Conservation (phyloP, 2,797 vertebrate species). For the Pseudocheirus occidentalis region DNA sequence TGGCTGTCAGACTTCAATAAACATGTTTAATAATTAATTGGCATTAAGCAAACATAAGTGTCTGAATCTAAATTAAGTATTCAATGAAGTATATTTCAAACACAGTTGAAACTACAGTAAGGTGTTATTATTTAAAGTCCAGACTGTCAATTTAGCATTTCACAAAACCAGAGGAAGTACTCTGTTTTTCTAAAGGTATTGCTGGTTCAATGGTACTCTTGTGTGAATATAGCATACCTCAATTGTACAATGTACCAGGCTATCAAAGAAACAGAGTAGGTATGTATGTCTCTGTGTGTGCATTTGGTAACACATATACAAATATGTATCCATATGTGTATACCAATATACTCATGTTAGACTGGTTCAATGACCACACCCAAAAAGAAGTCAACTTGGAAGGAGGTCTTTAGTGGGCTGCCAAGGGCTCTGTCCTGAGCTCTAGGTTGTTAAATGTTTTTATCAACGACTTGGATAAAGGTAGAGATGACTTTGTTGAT, state of each 20-base stretch:
- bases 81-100: slow-evolving; percentile 17
- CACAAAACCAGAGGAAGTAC: background rate
- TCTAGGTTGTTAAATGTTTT: background rate
- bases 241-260: background rate
- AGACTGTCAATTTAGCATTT: slow-evolving; percentile 47
- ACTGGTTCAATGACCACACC: background rate
- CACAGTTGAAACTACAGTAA: slow-evolving; percentile 34
- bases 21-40: slow-evolving; percentile 76
- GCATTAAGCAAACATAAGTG: slow-evolving; percentile 73
- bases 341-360: background rate
- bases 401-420: background rate
- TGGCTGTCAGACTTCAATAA: slow-evolving; percentile 72
- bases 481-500: background rate
- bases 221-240: background rate
- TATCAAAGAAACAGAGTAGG: background rate
- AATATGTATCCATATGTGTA: background rate
- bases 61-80: slow-evolving; percentile 67
- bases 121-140: slow-evolving; percentile 67
- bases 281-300: background rate
- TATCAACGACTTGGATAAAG: background rate
- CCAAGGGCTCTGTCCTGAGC: background rate
- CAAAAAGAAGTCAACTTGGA: background rate
- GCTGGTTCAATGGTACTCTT: background rate
- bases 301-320: background rate
- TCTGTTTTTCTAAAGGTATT: background rate